phyloP scores from a whole-genome alignment of 2,113 vertebrate species.

The Nesoenas mayeri region DNA sequence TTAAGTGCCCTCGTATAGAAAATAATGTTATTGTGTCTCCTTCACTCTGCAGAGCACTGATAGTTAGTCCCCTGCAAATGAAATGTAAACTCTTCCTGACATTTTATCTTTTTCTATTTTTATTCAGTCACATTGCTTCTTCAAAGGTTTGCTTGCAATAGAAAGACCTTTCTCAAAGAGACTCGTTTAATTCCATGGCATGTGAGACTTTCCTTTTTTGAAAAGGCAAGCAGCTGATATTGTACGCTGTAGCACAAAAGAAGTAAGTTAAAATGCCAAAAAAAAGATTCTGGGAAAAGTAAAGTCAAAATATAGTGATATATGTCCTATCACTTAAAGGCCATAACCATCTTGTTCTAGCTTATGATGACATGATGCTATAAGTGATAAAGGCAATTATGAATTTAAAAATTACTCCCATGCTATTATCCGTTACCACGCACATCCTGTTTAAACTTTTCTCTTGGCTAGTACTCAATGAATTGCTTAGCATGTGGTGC shows the following conservation, averaged over 20 bases:
- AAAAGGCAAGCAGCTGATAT: conserved; percentile 39
- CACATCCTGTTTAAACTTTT: neutral
- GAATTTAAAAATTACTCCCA: conserved; percentile 13
- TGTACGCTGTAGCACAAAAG: conserved; percentile 18
- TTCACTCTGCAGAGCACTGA: neutral
- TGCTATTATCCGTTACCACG: neutral
- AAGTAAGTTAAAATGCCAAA: conserved; percentile 30
- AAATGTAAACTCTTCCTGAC: conserved; percentile 1
- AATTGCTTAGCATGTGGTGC: neutral
- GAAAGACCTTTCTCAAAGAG: conserved; percentile 27
- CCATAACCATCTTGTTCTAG: neutral
- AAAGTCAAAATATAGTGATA: conserved; percentile 54
- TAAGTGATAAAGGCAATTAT: neutral
- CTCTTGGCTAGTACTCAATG: neutral
- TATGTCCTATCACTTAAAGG: conserved; percentile 27
- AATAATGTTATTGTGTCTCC: neutral
- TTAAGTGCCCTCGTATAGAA: neutral
- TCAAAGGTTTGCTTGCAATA: neutral
- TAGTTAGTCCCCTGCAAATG: neutral
- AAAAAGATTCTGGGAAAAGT: conserved; percentile 7
- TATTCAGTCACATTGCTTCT: neutral
- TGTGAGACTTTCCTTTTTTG: conserved; percentile 12
- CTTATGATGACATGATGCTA: neutral
- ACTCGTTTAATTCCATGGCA: conserved; percentile 15
- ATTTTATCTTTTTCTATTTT: conserved; percentile 28